These are phyloP conservation scores for Pseudopleuronectes americanus DNA, from an alignment of 2,797 vertebrate genomes.

Conservation along the genomic window DNA sequence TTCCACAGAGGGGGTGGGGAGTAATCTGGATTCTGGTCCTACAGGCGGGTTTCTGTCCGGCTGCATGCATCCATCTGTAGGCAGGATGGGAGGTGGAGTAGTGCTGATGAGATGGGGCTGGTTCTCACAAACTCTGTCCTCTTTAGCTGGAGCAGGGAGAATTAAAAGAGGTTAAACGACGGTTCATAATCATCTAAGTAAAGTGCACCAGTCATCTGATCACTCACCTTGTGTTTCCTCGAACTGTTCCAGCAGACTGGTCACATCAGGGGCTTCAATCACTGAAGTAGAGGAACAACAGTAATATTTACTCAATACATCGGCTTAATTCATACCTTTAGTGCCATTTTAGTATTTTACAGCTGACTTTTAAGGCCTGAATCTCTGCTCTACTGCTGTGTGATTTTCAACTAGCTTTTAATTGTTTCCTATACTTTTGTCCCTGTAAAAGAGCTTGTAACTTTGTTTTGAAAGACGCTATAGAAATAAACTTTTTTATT, in stretches of 20 bases:
- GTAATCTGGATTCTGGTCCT: conserved; percentile 7
- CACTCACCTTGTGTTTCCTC: conserved; percentile 93
- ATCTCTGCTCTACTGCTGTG: neutral
- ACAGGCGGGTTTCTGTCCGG: conserved; percentile 1
- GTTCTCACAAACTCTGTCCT: conserved; percentile 60
- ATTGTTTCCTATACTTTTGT: no score
- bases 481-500: no score
- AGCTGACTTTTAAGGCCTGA: no score
- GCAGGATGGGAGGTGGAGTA: conserved; percentile 2
- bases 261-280: conserved; percentile 93
- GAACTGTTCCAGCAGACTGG: conserved; percentile 95
- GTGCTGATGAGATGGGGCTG: neutral
- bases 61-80: neutral
- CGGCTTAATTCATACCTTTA: neutral
- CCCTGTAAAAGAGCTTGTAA: no score
- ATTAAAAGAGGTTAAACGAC: neutral
- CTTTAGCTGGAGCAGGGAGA: conserved; percentile 83
- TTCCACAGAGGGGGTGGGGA: neutral
- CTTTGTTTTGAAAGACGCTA: no score
- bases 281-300: conserved; percentile 73
- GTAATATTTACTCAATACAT: neutral
- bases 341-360: neutral
- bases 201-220: neutral
- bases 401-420: no score
- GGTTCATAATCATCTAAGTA: neutral